Conservation (phyloP, 2,113 vertebrate species). For the Corapipo altera region DNA sequence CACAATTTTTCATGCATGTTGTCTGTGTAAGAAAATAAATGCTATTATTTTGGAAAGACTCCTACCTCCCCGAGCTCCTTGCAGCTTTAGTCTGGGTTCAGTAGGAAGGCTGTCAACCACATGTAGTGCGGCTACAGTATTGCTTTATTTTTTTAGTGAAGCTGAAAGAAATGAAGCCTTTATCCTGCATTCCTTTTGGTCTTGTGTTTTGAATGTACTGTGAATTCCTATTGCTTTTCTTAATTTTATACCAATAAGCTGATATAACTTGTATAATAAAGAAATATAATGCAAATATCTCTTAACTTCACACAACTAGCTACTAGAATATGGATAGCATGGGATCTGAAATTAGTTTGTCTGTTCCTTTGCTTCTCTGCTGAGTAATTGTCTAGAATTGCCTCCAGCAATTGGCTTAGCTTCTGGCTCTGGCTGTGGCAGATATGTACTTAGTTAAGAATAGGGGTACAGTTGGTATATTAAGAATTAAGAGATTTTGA, state of each 20-base stretch:
- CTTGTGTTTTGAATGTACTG: neutral
- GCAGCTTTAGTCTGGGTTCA: neutral
- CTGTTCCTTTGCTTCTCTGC: neutral
- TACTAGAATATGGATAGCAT: neutral
- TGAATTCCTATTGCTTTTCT: neutral
- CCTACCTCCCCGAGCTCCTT: neutral
- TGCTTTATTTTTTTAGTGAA: neutral
- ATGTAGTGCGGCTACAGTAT: neutral
- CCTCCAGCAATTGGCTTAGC: neutral
- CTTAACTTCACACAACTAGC: neutral
- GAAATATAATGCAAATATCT: neutral
- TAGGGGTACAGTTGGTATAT: accelerated
- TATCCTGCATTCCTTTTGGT: neutral
- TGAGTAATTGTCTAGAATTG: neutral
- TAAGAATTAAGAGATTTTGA: neutral
- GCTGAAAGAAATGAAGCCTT: neutral
- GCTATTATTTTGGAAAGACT: neutral
- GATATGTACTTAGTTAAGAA: neutral
- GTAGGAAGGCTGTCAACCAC: neutral
- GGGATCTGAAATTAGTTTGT: neutral
- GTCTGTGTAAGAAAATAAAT: neutral
- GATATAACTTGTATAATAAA: neutral
- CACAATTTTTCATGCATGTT: neutral
- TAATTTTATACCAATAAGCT: neutral
- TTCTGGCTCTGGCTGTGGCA: neutral